These are phyloP conservation scores for Loris lydekkerianus DNA, from an alignment of 2,797 vertebrate species.

Conservation along the genomic window DNA sequence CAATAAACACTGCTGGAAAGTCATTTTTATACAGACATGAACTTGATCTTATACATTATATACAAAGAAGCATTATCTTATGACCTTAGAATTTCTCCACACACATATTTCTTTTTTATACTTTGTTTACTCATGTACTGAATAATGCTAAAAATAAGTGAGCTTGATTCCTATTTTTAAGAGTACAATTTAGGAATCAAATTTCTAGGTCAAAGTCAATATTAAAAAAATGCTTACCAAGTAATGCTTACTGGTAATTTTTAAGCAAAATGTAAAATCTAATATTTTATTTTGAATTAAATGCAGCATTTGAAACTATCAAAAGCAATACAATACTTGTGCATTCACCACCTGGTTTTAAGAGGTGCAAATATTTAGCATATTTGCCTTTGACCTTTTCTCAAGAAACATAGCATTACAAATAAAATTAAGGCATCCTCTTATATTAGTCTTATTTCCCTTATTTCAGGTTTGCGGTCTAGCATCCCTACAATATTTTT, in stretches of 20 bases:
- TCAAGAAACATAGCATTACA: not conserved
- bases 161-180: not conserved
- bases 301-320: not conserved
- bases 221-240: constrained; percentile 23
- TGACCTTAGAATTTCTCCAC: not conserved
- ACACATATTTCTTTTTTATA: not conserved
- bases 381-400: constrained; percentile 38
- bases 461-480: not conserved
- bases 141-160: not conserved
- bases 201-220: constrained; percentile 2
- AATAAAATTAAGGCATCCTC: not conserved
- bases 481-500: not conserved
- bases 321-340: not conserved
- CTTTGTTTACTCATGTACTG: not conserved
- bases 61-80: not conserved
- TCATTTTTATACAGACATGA: not conserved
- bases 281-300: constrained; percentile 40
- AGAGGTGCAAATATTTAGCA: not conserved
- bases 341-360: not conserved
- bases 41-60: constrained; percentile 18
- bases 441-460: not conserved
- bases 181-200: constrained; percentile 27
- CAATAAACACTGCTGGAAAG: constrained; percentile 49
- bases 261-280: constrained; percentile 11
- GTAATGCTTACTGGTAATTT: not conserved